Base-by-base conservation (phyloP, 2,113 vertebrate genomes). In the Apteryx mantelli region DNA sequence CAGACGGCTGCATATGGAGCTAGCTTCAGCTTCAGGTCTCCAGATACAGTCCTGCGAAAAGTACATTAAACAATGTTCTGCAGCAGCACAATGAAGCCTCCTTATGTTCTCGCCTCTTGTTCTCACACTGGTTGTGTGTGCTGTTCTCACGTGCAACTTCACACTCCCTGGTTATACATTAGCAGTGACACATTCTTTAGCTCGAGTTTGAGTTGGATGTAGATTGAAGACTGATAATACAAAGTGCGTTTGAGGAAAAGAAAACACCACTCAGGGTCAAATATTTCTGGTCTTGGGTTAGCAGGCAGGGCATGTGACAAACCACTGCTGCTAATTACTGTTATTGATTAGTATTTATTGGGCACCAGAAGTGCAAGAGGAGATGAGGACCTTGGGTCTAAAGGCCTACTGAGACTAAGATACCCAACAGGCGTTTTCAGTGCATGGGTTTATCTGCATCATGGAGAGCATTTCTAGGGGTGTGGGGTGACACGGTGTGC, bases 141-240 rank as follows among this genome's bases (percentile, higher is more conserved):
- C 92, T 87, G 88, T 97, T 97, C 96, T 97, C 96, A 96, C 90
- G 96, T 58, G 4, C 92, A 84, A 50, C 89, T 82, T 96, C 95
- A 94, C 87, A 82, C 88, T 92, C 92, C 79, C 88, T 95, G 86
- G 96, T 97, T 97, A 96, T 94, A 95, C 53, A 97, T 97, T 95
- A 97, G 92, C 91, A 66, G n/a, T 1, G 4, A 86, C 84, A 81
- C 95, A 97, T 97, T 97, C 96, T 96, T 97, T 86, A 88, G 73
- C 70, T 94, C 58, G 86, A 32, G 82, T 96, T 91, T 91, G 93
- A 88, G 66, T 73, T 85, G 68, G 95, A 89, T 0, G 7, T 91
- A 93, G 94, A 82, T 74, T 88, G 96, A 86, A 73, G 88, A 64
- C 53, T 13, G 79, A 74, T 87, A 92, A 79, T 88, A 68, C 52